Evolutionary conservation across 2,888 invertebrate species (phyloP), one percentile per base, ranked within the genome.

Genomic region (Scaptomyza polygonia): DNA sequence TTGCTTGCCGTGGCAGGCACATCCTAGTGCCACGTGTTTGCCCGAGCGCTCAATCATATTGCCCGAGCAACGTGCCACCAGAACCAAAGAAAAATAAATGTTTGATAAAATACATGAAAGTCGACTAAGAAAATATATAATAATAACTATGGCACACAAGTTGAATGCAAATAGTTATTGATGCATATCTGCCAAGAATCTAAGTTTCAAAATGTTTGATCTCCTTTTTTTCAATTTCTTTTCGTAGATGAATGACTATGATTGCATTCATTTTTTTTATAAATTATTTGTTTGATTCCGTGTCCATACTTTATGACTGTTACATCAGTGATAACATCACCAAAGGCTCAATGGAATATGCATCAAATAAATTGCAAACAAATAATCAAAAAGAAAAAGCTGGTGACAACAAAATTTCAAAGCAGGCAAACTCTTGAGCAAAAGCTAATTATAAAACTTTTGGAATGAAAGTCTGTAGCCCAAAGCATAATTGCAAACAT

Each of bases 21-120:
- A 81, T 69, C 65, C 64, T 55, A 64, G 63, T 54, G 49, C 83
- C 77, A 79, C 86, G 68, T 84, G 53, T 58, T 34, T 27, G 45
- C 45, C 30, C 51, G 25, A 47, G 36, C 32, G 62, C 54, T 86
- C 87, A 80, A 84, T 82, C 86, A 86, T 86, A 77, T 80, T 72
- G 69, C 54, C 43, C 43, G 39, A 45, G 58, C 54, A 65, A 67
- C 72, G 58, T 62, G 69, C 67, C 51, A 40, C 54, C 42, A 62
- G 16, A 16, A 14, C 54, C 34, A 36, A 4, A 39, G 34, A 55
- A 42, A 45, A n/a, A 27, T 12, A 42, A 67, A 9, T 32, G n/a
- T 32, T 52, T 39, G 40, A 30, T n/a, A 36, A 56, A 45, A 30
- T 44, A 49, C 8, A 34, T 2, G 34, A 30, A 39, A 18, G 29